Evolutionary conservation across 1,140 invertebrate species (phyloP), one percentile per base, ranked within the genome.

Genomic region (Bicyclus anynana): DNA sequence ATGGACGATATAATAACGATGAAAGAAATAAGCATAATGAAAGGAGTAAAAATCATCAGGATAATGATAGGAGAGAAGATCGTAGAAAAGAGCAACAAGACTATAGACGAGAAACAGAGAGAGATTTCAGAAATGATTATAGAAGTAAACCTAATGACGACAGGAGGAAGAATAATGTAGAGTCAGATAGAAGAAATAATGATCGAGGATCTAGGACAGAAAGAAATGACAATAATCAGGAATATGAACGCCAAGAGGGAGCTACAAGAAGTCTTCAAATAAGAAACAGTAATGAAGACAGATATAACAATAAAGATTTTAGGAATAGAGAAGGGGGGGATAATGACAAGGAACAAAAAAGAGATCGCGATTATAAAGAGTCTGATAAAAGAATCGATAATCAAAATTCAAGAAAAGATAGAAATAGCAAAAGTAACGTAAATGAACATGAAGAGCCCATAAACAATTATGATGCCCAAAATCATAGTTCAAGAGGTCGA

Each of bases 1-100:
- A 69, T 66, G 37, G 9, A 1, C 42, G 46, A 56, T 13, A 53
- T 52, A 20, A 55, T 35, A 17, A 59, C 16, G 17, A 59, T 18
- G 53, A 62, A 33, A 52, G 40, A 12, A 55, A 35, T 21, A 62
- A 50, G 16, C 10, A 59, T 51, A 49, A 57, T 21, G 2, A 44
- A 26, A 50, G 56, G 0, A 38, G 37, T 29, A 53, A 33, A 20
- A 59, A 49, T 52, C 44, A 14, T 3, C 29, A 2, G 9, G 47
- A 56, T 46, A 54, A 18, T 26, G 44, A 27, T 27, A 55, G 51
- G 42, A 46, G 26, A n/a, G 49, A 33, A 37, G 40, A 64, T 26
- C 49, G n/a, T 20, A 46, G 46, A 12, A 33, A 38, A 2, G 23
- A 52, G 14, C 21, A 14, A 52, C 40, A 17, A 20, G 27, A 17